Evolutionary conservation across 2,797 vertebrate genomes (phyloP).

Genomic region (Trachops cirrhosus): DNA sequence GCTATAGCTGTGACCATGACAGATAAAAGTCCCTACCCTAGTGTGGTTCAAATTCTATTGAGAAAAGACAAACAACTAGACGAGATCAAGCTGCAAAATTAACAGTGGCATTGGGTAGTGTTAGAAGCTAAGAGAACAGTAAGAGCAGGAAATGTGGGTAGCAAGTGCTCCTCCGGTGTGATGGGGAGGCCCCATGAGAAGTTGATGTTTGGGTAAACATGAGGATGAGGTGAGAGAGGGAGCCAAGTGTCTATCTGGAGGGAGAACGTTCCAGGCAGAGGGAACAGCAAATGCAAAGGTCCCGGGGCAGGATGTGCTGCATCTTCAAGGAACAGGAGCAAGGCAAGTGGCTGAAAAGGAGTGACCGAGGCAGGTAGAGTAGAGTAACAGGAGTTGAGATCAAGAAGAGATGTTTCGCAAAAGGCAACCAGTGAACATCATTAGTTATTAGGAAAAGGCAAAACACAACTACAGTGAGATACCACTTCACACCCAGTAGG

Average conservation of each 20-base stretch:
- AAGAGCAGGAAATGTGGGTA: neutral
- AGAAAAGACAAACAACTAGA: neutral
- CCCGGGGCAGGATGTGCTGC: neutral
- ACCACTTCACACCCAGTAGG: neutral
- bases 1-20: neutral
- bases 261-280: neutral
- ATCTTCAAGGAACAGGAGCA: neutral
- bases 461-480: neutral
- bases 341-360: neutral
- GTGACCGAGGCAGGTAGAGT: neutral
- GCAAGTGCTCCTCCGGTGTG: neutral
- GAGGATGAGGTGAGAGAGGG: neutral
- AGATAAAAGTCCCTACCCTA: neutral
- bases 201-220: neutral
- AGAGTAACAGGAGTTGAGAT: neutral
- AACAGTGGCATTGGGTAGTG: neutral
- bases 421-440: neutral
- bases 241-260: neutral
- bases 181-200: neutral
- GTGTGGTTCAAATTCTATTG: neutral
- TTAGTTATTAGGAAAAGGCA: neutral
- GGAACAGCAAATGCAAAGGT: neutral
- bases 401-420: neutral
- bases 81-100: neutral
- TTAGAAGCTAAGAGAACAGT: neutral